Evolutionary conservation across 53 echinoderm and acorn worm genomes (phyloP).

Genomic region (Apostichopus leukothele): DNA sequence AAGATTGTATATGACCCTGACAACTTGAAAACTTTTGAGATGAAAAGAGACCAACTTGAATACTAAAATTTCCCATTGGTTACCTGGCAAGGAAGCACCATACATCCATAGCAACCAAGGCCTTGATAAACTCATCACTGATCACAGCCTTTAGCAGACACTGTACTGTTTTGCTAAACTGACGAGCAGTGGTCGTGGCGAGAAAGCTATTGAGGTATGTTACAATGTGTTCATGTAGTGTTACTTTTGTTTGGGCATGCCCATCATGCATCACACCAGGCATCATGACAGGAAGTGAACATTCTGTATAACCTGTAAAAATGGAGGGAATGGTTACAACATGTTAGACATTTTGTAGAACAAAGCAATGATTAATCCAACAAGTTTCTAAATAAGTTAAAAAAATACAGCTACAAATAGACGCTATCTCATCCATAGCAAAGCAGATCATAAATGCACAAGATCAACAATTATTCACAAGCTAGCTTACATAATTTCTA

Average conservation of each 20-base stretch:
- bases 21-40: too few relatives aligned
- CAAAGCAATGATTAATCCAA: too few relatives aligned
- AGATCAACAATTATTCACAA: not conserved
- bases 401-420: not conserved
- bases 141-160: conserved; percentile 67
- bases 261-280: conserved; percentile 72
- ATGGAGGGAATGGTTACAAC: not conserved
- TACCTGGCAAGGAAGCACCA: conserved; percentile 99
- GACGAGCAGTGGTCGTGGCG: conserved; percentile 59
- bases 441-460: not conserved
- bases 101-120: conserved; percentile 80
- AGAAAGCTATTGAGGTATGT: conserved; percentile 77
- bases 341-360: too few relatives aligned
- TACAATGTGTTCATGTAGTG: conserved; percentile 67
- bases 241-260: conserved; percentile 59
- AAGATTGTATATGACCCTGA: too few relatives aligned
- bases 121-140: conserved; percentile 46
- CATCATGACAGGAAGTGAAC: conserved; percentile 64
- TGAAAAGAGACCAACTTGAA: too few relatives aligned
- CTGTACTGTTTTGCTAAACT: conserved; percentile 66
- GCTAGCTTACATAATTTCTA: too few relatives aligned
- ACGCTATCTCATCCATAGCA: not conserved
- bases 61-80: not conserved
- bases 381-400: not conserved
- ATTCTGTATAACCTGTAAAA: conserved; percentile 74